A percentile compares a stretch with the other conserved stretches of the same genome.
phyloP scores from a whole-genome alignment of 1,140 invertebrate species.

The Telenomus remus region DNA sequence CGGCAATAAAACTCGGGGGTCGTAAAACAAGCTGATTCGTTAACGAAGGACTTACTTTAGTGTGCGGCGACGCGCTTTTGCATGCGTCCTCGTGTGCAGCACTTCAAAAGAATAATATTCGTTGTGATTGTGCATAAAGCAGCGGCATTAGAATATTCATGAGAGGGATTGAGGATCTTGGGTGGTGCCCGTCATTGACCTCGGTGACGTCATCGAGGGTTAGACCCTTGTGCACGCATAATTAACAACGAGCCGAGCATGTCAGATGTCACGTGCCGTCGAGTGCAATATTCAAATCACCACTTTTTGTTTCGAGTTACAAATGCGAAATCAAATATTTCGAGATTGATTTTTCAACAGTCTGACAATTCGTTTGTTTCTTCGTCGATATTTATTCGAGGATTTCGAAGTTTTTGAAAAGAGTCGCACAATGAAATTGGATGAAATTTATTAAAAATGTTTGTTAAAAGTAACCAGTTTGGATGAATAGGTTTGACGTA shows the following conservation, averaged over 20 bases:
- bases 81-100: constrained; percentile 19
- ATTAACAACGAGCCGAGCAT: constrained; percentile 42
- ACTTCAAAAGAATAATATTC: constrained; percentile 59
- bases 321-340: too few species aligned
- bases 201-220: constrained; percentile 51
- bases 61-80: constrained; percentile 11
- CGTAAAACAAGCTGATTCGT: too few species aligned
- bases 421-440: too few species aligned
- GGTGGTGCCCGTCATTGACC: constrained; percentile 54
- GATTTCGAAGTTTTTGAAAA: too few species aligned
- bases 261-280: constrained; percentile 51
- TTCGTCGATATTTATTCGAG: too few species aligned
- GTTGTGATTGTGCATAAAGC: constrained; percentile 54
- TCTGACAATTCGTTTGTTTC: too few species aligned
- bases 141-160: constrained; percentile 56
- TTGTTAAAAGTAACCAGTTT: constrained; percentile 50
- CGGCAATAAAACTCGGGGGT: too few species aligned
- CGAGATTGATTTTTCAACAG: too few species aligned
- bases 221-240: constrained; percentile 54
- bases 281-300: constrained; percentile 13
- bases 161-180: constrained; percentile 46
- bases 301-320: too few species aligned
- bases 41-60: too few species aligned
- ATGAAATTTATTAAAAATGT: too few species aligned
- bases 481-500: constrained; percentile 49